Evolutionary conservation across 2,113 vertebrate genomes (phyloP), one percentile per base, ranked within the genome.

Genomic region (Elgaria multicarinata): DNA sequence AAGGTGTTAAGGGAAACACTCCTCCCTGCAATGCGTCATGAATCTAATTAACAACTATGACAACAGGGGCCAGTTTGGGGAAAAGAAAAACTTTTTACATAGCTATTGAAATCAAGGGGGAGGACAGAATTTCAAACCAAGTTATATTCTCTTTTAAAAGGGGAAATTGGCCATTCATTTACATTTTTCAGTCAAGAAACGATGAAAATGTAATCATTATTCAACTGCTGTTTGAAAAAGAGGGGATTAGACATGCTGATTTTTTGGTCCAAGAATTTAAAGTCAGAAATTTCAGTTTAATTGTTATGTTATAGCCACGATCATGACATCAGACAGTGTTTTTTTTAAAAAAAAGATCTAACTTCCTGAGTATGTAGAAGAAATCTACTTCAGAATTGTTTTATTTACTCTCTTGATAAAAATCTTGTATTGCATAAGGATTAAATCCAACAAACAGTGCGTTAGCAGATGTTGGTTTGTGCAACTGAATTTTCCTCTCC

Each of bases 31-130:
- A 13, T 50, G 2, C 46, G 0, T 44, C 92, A 88, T 9, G 89
- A 87, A 89, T 24, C 1, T 13, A 42, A 79, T 91, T 80, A 89
- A 0, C 22, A 89, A 86, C 84, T 87, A 1, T 26, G 84, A 12
- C 4, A 87, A 76, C 6, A 62, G 75, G 28, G 18, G 46, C 75
- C 39, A 14, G 4, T 86, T 86, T n/a, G 66, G 24, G 66, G 14
- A 87, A 76, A 91, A 72, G 82, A 90, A 53, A 0, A 31, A 31
- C 62, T 18, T 9, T 76, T 0, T 0, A 9, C 7, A 39, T 14
- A 88, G 33, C 5, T 83, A 0, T n/a, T 87, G 1, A 86, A 53
- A 66, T 67, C 33, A 76, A 64, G 31, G 78, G 66, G 64, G 4
- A 16, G 39, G 3, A 86, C 10, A 36, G 22, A 86, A 90, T 0